Conservation (phyloP, 2,888 invertebrate species). For the Drosophila koepferae region DNA sequence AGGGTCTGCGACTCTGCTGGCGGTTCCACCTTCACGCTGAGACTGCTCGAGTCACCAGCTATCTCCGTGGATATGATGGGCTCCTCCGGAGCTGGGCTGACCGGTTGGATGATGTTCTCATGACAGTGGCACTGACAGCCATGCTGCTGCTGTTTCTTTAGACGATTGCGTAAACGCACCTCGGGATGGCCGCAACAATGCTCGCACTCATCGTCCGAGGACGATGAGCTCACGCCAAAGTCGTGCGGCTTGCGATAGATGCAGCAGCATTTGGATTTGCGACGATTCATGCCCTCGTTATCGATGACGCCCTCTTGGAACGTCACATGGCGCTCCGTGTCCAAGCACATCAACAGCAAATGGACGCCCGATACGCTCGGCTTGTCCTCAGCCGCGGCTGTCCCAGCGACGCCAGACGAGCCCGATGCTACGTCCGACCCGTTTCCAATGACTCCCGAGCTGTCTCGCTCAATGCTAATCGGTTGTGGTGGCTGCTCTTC, state of each 20-base stretch:
- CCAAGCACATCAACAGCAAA: slow-evolving; percentile 33
- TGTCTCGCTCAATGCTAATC: slow-evolving; percentile 1
- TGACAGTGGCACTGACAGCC: neutral
- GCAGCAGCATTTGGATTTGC: slow-evolving; percentile 71
- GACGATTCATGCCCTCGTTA: slow-evolving; percentile 62
- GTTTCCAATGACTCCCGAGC: slow-evolving; percentile 1
- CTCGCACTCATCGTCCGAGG: slow-evolving; percentile 72
- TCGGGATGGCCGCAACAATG: slow-evolving; percentile 72
- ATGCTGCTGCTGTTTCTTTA: slow-evolving; percentile 20
- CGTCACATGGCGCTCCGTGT: slow-evolving; percentile 35
- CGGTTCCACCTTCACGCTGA: neutral
- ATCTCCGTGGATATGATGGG: neutral
- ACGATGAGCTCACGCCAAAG: slow-evolving; percentile 66
- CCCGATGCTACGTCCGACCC: neutral
- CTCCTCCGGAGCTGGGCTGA: neutral
- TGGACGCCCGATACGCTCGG: slow-evolving; percentile 38
- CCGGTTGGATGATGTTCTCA: neutral
- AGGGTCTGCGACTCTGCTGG: neutral
- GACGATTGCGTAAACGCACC: slow-evolving; percentile 50
- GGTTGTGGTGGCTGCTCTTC: slow-evolving; percentile 23
- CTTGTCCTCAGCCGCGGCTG: slow-evolving; percentile 6
- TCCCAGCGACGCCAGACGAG: neutral
- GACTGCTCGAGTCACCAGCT: slow-evolving; percentile 20
- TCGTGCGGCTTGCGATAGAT: slow-evolving; percentile 62
- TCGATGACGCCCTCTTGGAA: slow-evolving; percentile 59